phyloP scores from a whole-genome alignment of 2,888 invertebrate species.

The Lasioglossum villosulum region DNA sequence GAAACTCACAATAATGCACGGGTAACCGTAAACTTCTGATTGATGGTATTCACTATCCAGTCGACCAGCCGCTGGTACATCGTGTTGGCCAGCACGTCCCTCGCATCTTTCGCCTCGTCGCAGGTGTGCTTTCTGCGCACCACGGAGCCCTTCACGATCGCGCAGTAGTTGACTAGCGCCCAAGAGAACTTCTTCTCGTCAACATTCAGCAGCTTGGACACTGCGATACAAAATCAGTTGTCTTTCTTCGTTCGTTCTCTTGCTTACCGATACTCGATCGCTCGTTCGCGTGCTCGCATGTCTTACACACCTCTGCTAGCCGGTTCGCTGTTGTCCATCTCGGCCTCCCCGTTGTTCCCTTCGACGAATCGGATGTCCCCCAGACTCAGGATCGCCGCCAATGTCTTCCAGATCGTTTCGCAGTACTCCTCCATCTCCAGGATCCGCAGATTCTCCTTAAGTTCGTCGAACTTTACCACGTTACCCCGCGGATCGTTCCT shows the following conservation, averaged over 20 bases:
- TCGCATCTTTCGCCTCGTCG: conserved; percentile 92
- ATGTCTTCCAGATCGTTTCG: conserved; percentile 88
- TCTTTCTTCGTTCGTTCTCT: neutral
- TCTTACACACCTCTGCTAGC: conserved; percentile 86
- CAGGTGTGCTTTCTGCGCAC: conserved; percentile 89
- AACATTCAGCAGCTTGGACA: conserved; percentile 90
- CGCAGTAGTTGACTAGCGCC: conserved; percentile 94
- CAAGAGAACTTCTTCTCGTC: conserved; percentile 94
- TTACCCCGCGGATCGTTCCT: conserved; percentile 89
- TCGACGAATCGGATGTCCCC: conserved; percentile 93
- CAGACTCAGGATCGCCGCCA: conserved; percentile 91
- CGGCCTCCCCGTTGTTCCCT: conserved; percentile 88
- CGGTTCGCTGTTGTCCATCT: conserved; percentile 90
- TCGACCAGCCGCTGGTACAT: conserved; percentile 94
- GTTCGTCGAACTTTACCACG: conserved; percentile 87
- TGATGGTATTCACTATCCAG: conserved; percentile 94
- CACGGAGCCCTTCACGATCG: conserved; percentile 90
- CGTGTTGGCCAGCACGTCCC: conserved; percentile 94
- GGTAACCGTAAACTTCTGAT: conserved; percentile 92
- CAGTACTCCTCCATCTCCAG: conserved; percentile 91
- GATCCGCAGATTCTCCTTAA: conserved; percentile 87
- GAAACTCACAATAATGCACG: conserved; percentile 93
- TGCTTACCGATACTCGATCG: neutral
- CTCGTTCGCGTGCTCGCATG: no score
- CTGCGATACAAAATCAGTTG: conserved; percentile 81